Conservation (phyloP, 2,888 invertebrate species). For the Neoascia interrupta region DNA sequence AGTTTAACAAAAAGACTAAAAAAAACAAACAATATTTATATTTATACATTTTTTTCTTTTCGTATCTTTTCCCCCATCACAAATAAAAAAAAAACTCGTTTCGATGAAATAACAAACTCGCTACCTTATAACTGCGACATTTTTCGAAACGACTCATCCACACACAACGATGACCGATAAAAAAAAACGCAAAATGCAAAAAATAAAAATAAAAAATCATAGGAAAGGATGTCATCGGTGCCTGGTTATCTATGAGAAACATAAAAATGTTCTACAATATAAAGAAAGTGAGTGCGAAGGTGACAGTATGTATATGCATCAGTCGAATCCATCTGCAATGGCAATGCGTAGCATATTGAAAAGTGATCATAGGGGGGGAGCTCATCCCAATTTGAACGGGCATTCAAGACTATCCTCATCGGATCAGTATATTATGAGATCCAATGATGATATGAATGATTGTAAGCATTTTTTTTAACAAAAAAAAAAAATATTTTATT, state of each 20-base stretch:
- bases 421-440: conserved; percentile 81
- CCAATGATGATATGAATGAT: conserved; percentile 81
- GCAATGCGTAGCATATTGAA: conserved; percentile 81
- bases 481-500: conserved; percentile 45
- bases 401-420: conserved; percentile 81
- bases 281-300: conserved; percentile 95
- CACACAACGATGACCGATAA: conserved; percentile 16
- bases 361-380: conserved; percentile 81
- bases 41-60: conserved; percentile 64
- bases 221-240: conserved; percentile 96
- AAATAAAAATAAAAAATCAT: conserved; percentile 73
- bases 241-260: conserved; percentile 97
- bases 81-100: conserved; percentile 68
- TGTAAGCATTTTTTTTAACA: conserved; percentile 79
- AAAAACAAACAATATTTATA: conserved; percentile 55
- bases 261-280: conserved; percentile 96
- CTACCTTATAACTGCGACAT: conserved; percentile 62
- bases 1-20: conserved; percentile 27
- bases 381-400: conserved; percentile 81
- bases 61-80: conserved; percentile 68
- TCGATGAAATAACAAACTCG: conserved; percentile 66
- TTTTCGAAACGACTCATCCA: conserved; percentile 54
- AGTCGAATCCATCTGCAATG: conserved; percentile 80
- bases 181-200: neutral
- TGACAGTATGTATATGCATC: conserved; percentile 81